Evolutionary conservation across 2,113 vertebrate genomes (phyloP), one percentile per base, ranked within the genome.

Genomic region (Microtus oregoni): DNA sequence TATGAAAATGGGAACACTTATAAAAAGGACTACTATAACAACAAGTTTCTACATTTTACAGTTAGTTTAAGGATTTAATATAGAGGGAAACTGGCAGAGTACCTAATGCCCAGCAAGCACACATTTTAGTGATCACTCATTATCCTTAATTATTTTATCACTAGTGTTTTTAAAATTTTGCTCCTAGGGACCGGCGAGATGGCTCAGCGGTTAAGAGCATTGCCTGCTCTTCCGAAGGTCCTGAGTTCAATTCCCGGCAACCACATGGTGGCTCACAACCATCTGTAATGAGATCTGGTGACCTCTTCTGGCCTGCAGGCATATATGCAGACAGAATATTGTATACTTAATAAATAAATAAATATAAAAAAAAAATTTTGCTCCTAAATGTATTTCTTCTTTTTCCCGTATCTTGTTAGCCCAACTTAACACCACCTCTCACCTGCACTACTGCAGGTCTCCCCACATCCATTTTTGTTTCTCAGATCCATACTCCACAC

Each of bases 381-480:
- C 13, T 88, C 50, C 58, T 72, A 55, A 75, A 38, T 41, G n/a
- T 5, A 19, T 52, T 44, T 70, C n/a, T 58, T 44, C 11, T 52
- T 35, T 14, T 19, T 19, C 52, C 14, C 50, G 76, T 58, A 83
- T 32, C 70, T 78, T 85, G n/a, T 28, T 87, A 75, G 63, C 8
- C 86, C 50, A 13, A 28, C 10, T 86, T 35, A 88, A 22, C 28
- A 65, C 50, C 41, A 47, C 76, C 88, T 94, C 68, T 94, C 68
- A 90, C 79, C 96, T 85, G 68, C 24, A 83, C 68, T 91, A 93
- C 52, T 85, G 30, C 52, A 92, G 24, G 91, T 94, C 72, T 96
- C 87, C 81, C 90, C 95, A 96, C 26, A 85, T 32, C 35, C 90
- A 88, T 52, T 72, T 97, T 68, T 95, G 73, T 93, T 88, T 96